Evolutionary conservation across 2,113 vertebrate genomes (phyloP).

Genomic region (Lepisosteus oculatus): DNA sequence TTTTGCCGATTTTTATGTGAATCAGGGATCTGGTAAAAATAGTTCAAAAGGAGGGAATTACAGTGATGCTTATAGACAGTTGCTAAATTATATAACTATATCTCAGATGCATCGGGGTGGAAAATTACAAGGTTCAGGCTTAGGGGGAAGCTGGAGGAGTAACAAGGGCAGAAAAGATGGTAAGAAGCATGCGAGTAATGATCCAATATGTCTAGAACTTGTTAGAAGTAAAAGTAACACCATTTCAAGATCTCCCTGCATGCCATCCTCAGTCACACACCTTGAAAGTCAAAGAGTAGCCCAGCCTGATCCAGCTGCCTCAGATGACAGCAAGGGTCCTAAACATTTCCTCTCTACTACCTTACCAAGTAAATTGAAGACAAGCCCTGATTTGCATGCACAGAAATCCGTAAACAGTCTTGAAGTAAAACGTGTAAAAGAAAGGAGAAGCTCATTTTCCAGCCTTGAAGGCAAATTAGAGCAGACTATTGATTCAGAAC

Average conservation of each 20-base stretch:
- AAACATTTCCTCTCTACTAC: slow-evolving; percentile 14
- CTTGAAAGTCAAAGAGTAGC: slow-evolving; percentile 4
- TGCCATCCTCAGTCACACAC: neutral
- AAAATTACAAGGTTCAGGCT: neutral
- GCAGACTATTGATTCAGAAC: slow-evolving; percentile 13
- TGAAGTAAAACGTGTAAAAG: slow-evolving; percentile 10
- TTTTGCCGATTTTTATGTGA: slow-evolving; percentile 55
- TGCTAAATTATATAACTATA: slow-evolving; percentile 5
- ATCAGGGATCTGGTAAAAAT: slow-evolving; percentile 53
- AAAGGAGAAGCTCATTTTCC: slow-evolving; percentile 17
- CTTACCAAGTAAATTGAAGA: slow-evolving; percentile 19
- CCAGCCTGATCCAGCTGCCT: neutral
- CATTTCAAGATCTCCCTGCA: neutral
- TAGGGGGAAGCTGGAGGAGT: slow-evolving; percentile 39
- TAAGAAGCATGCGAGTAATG: slow-evolving; percentile 2
- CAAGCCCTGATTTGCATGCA: slow-evolving; percentile 14
- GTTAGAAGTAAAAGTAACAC: neutral
- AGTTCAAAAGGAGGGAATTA: slow-evolving; percentile 1
- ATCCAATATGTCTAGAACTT: neutral
- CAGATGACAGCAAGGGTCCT: slow-evolving; percentile 8
- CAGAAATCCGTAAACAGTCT: slow-evolving; percentile 15
- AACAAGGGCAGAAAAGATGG: slow-evolving; percentile 2
- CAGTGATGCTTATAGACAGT: slow-evolving; percentile 3
- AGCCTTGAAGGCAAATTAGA: slow-evolving; percentile 15
- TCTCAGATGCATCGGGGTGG: slow-evolving; percentile 7